Conservation (phyloP, 1,140 invertebrate genomes). For the Papilio glaucus region DNA sequence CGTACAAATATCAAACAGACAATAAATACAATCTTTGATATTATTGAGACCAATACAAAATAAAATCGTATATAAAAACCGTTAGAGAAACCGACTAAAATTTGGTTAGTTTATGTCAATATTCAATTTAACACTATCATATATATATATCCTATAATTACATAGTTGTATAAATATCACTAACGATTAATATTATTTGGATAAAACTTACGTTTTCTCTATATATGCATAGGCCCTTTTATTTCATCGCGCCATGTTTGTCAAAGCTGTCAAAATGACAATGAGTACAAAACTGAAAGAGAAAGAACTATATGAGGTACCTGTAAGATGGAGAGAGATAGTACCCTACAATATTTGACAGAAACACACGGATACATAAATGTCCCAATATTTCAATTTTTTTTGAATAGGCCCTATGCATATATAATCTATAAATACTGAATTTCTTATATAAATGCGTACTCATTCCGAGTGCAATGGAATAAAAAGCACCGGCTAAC, state of each 20-base stretch:
- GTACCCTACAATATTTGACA: neutral
- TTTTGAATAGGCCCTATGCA: neutral
- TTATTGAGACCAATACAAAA: constrained; percentile 75
- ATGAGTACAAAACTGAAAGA: neutral
- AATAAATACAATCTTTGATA: constrained; percentile 74
- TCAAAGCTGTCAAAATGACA: constrained; percentile 1
- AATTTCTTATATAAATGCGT: constrained; percentile 28
- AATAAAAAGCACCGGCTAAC: constrained; percentile 31
- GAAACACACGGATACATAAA: neutral
- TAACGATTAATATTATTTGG: constrained; percentile 46
- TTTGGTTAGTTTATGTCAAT: constrained; percentile 67
- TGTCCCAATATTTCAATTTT: neutral
- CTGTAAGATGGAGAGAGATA: neutral
- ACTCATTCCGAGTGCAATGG: constrained; percentile 9
- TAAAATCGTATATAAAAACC: constrained; percentile 50
- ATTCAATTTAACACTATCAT: constrained; percentile 59
- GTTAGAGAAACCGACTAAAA: constrained; percentile 65
- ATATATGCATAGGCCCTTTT: constrained; percentile 1
- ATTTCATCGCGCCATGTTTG: neutral
- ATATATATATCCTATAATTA: constrained; percentile 62
- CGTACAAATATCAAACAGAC: constrained; percentile 24
- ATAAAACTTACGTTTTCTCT: constrained; percentile 14
- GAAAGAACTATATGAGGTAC: neutral
- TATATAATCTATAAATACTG: constrained; percentile 21
- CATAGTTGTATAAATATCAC: constrained; percentile 67